Evolutionary conservation across 2,113 vertebrate genomes (phyloP), one percentile per base, ranked within the genome.

Genomic region (Emydura subglobosa): DNA sequence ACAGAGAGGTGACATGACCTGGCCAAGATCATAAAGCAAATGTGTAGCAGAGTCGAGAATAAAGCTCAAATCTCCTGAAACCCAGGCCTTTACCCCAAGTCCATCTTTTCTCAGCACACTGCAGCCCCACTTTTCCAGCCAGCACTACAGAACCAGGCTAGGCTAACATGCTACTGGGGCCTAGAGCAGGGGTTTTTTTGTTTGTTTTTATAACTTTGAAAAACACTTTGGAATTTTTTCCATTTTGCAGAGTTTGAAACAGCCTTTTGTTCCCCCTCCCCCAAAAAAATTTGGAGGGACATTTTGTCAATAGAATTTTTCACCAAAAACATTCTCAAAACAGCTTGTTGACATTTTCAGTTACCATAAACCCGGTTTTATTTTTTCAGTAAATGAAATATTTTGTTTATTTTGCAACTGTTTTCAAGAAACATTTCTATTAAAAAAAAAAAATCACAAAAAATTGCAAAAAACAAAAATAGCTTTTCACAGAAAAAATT

Each of bases 301-400:
- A 14, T 42, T 78, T 27, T 78, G n/a, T 27, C 6, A 76, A 44
- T 24, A 25, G 39, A 25, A 25, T 25, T 47, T 94, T 95, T 85
- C 82, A 91, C 89, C 90, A 85, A 92, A 95, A 88, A 54, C 54
- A 83, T 84, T 54, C 88, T 83, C 79, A 83, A 95, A 92, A 93
- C 89, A 95, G 39, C 25, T 92, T 96, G 85, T 91, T 94, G 85
- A 95, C 82, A 93, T 97, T 96, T 94, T 76, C 34, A 68, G 9
- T 79, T 86, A 86, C 88, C 85, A 90, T 85, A 93, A 97, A 96
- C 89, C 74, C 4, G 5, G 22, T 7, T 44, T 76, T 53, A 53
- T 14, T 25, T 76, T 76, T 76, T 27, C 24, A 76, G 74, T 42
- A 44, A 76, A 19, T 76, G 42, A 44, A 44, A 44, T 42, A 27